A percentile compares a stretch with the other conserved stretches of the same genome.
phyloP scores from a whole-genome alignment of 2,888 invertebrate species.

The Hemaris fuciformis region DNA sequence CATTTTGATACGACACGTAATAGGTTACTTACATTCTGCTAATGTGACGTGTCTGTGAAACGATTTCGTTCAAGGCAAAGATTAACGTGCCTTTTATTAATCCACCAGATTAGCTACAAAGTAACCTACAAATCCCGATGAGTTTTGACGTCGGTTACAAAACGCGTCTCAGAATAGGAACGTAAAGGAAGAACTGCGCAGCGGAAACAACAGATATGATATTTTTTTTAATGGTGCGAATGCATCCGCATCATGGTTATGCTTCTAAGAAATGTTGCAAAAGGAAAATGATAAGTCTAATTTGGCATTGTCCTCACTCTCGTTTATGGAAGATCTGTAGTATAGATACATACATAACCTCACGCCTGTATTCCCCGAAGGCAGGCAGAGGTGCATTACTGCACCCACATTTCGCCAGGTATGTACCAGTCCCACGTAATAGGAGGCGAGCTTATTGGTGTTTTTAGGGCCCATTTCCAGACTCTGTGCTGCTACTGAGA shows the following conservation, averaged over 20 bases:
- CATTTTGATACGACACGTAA: no score
- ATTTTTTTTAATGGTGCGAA: not conserved
- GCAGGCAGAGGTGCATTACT: no score
- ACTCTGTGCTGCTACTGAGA: no score
- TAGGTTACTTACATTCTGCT: no score
- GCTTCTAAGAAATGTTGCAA: not conserved
- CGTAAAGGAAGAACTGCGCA: not conserved
- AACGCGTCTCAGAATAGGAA: not conserved
- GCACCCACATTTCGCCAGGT: no score
- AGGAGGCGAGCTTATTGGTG: no score
- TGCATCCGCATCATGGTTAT: not conserved
- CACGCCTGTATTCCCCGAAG: no score
- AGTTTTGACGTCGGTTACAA: not conserved
- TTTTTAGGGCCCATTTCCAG: no score
- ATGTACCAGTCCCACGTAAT: no score
- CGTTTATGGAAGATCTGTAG: no score
- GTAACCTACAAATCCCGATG: constrained; percentile 1
- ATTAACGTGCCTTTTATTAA: constrained; percentile 7
- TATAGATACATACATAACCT: no score
- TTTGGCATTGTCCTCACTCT: no score
- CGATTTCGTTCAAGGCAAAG: constrained; percentile 4
- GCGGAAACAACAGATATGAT: not conserved
- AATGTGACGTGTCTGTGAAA: constrained; percentile 1
- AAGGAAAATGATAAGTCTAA: not conserved
- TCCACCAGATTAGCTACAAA: constrained; percentile 8